Evolutionary conservation across 2,797 vertebrate genomes (phyloP), one percentile per base, ranked within the genome.

Genomic region (Ibycter americanus): DNA sequence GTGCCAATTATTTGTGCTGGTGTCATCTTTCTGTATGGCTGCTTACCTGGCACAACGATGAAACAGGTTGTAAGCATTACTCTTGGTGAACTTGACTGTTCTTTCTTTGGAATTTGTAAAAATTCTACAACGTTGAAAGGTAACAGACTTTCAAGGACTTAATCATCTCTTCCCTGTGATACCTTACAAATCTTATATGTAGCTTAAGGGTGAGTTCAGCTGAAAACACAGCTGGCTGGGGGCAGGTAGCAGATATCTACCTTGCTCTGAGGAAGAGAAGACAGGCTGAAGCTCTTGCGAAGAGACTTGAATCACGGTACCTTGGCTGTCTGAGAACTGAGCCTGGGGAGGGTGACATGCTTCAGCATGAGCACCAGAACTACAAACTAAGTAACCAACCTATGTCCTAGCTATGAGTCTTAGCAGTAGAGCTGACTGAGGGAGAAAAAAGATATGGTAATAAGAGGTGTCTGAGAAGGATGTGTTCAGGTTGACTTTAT

Each of bases 111-210:
- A 7, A 40, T 59, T 80, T 82, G 23, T 82, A 49, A 26, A 70
- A 95, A 63, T 71, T 36, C 17, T 76, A 13, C 25, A 40, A 6
- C 20, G 56, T 20, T 56, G 70, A 54, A 70, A 61, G 51, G n/a
- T 62, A 40, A 38, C 31, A 15, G 9, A 9, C 25, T 82, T 63
- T 13, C 12, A 74, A 55, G 66, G 71, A 46, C 44, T 87, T 68
- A 20, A 56, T 63, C 4, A 12, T 52, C 36, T 67, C 9, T 68
- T 89, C 54, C 18, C 15, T 4, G 0, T 49, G 31, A 19, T 21
- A 36, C n/a, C 44, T 71, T 55, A 59, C 3, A 26, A 21, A 62
- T 80, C 36, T 47, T 36, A 54, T 44, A 34, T 0, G 0, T n/a
- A 67, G 38, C 26, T 80, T 20, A 51, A 72, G 32, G 49, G 15